A percentile compares a stretch with the other conserved stretches of the same genome.
Conservation (phyloP, 1,140 invertebrate species). For the Ridgeia piscesae region DNA sequence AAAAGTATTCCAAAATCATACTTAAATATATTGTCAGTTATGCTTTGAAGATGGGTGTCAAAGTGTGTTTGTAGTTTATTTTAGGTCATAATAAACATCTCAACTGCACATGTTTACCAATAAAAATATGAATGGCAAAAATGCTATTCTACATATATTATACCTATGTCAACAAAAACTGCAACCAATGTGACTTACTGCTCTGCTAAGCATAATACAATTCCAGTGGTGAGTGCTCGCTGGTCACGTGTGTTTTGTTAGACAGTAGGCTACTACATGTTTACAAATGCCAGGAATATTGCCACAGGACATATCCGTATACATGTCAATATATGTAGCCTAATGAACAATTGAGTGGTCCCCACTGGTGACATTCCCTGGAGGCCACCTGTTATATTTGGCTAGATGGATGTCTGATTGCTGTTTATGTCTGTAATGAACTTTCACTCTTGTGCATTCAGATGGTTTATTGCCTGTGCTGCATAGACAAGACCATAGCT, state of each 20-base stretch:
- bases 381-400: neutral
- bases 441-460: neutral
- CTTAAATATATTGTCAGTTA: no score
- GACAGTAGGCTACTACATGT: neutral
- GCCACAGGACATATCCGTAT: neutral
- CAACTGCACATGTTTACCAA: no score
- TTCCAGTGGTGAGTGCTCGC: neutral
- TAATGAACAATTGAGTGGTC: neutral
- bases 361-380: neutral
- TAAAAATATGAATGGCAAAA: no score
- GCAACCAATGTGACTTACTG: no score
- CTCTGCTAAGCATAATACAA: no score
- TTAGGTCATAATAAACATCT: no score
- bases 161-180: no score
- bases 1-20: no score
- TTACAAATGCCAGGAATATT: neutral
- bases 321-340: neutral
- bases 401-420: neutral
- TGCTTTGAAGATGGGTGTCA: no score
- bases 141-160: no score
- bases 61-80: no score
- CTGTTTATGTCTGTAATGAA: neutral
- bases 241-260: neutral
- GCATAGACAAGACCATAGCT: neutral
- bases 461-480: neutral